Evolutionary conservation across 2,797 vertebrate genomes (phyloP).

Genomic region (Odontamblyopus rebecca): DNA sequence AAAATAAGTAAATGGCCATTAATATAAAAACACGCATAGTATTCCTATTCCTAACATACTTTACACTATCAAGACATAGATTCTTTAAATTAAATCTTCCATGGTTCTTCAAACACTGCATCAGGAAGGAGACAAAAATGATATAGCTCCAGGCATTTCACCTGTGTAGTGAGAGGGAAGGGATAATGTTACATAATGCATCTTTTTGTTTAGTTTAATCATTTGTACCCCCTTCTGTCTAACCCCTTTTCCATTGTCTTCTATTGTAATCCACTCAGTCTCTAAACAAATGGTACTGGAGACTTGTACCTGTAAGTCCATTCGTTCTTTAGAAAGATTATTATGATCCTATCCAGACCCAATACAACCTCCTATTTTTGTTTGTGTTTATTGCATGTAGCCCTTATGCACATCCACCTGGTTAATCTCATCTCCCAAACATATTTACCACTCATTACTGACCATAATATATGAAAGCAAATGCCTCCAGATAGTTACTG

Average conservation of each 20-base stretch:
- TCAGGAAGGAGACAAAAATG: neutral
- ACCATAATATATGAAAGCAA: neutral
- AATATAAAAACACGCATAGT: neutral
- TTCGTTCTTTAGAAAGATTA: slow-evolving; percentile 42
- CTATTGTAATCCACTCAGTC: slow-evolving; percentile 79
- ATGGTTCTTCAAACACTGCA: neutral
- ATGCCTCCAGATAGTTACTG: neutral
- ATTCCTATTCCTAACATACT: neutral
- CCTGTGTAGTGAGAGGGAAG: neutral
- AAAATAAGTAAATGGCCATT: neutral
- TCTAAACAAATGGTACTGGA: slow-evolving; percentile 97
- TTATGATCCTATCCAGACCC: slow-evolving; percentile 5
- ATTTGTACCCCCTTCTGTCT: slow-evolving; percentile 31
- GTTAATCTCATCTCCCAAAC: neutral
- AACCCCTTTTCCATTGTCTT: slow-evolving; percentile 63
- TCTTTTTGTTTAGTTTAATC: neutral
- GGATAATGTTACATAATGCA: neutral
- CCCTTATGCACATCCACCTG: slow-evolving; percentile 14
- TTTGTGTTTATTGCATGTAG: slow-evolving; percentile 52
- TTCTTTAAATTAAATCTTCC: neutral
- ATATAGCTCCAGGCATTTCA: neutral
- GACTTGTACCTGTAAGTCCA: slow-evolving; percentile 95
- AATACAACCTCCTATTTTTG: neutral
- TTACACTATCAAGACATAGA: neutral
- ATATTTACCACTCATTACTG: neutral